phyloP scores from a whole-genome alignment of 2,888 invertebrate species.

The Periphyllus acericola region DNA sequence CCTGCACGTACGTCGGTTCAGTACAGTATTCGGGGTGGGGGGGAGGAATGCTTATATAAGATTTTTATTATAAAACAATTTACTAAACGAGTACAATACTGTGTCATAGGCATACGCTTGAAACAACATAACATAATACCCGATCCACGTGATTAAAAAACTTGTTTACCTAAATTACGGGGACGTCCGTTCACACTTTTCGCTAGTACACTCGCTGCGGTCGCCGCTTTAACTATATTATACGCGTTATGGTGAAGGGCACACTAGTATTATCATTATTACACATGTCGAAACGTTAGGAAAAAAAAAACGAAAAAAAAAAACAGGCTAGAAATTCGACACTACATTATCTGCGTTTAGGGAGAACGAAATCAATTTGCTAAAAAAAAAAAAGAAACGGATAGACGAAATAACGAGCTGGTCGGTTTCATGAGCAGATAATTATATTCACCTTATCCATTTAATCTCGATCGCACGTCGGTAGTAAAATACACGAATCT shows the following conservation, averaged over 20 bases:
- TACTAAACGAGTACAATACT: not conserved
- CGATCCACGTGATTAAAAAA: slow-evolving; percentile 9
- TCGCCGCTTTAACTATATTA: not conserved
- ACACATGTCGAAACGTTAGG: not conserved
- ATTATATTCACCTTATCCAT: slow-evolving; percentile 24
- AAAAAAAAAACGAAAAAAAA: not conserved
- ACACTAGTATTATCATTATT: not conserved
- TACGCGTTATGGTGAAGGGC: not conserved
- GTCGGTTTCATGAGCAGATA: not conserved
- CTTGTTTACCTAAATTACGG: slow-evolving; percentile 26
- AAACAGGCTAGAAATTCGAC: slow-evolving; percentile 26
- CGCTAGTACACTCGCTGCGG: not conserved
- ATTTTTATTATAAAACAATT: slow-evolving; percentile 23
- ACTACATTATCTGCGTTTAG: not conserved
- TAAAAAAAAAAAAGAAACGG: not conserved
- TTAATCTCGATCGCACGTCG: slow-evolving; percentile 41
- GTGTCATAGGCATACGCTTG: too few species aligned
- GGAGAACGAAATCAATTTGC: slow-evolving; percentile 30
- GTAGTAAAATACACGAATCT: slow-evolving; percentile 33
- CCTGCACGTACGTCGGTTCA: not conserved
- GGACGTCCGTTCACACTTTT: slow-evolving; percentile 37
- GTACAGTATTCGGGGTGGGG: not conserved
- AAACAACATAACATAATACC: not conserved
- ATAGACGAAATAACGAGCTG: not conserved
- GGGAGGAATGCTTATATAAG: not conserved